Conservation (phyloP, 2,797 vertebrate species). For the Acipenser oxyrinchus region DNA sequence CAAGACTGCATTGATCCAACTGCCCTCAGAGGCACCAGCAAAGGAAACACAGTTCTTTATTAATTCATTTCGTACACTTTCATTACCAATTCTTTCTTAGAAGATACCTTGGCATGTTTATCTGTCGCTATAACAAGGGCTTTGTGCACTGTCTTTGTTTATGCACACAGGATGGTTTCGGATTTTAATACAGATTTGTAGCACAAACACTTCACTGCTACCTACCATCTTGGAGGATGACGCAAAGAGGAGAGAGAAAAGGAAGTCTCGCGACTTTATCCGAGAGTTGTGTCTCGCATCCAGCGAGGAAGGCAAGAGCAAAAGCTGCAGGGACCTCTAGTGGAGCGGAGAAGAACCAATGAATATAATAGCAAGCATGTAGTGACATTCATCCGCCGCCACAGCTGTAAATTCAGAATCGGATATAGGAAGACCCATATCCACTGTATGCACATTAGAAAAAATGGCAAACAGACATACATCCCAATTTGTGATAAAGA, state of each 20-base stretch:
- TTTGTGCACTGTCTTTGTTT: neutral
- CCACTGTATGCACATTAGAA: no score
- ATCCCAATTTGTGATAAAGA: no score
- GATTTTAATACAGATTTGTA: neutral
- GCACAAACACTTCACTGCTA: neutral
- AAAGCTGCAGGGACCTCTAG: slow-evolving; percentile 52
- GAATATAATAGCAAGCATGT: no score
- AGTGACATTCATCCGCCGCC: no score
- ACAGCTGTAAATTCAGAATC: no score
- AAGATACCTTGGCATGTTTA: neutral
- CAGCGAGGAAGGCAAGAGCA: slow-evolving; percentile 39
- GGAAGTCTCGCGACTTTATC: slow-evolving; percentile 57
- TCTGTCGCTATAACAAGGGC: neutral
- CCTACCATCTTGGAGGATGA: slow-evolving; percentile 19
- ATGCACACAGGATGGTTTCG: neutral
- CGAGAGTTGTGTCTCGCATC: slow-evolving; percentile 44
- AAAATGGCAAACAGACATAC: no score
- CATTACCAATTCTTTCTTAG: neutral
- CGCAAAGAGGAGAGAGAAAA: slow-evolving; percentile 50
- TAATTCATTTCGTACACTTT: no score
- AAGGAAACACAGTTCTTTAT: no score
- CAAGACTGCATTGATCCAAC: no score
- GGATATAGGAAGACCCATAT: no score
- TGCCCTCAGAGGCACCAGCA: no score
- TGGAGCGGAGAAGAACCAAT: slow-evolving; percentile 26